Conservation (phyloP, 2,888 invertebrate species). For the Ametastegia equiseti region DNA sequence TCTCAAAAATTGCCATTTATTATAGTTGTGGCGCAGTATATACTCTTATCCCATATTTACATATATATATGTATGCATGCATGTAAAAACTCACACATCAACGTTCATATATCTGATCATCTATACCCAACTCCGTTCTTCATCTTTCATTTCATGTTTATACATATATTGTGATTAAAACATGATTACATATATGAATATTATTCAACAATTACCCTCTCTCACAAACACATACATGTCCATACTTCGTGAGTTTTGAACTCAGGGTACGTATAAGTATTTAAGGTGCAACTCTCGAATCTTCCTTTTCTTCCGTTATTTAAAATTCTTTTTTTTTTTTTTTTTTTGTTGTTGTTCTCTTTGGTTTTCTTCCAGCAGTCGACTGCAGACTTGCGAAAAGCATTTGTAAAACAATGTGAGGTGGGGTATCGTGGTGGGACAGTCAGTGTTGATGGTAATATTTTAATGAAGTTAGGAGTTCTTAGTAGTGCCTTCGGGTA, state of each 20-base stretch:
- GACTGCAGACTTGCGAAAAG: conserved; percentile 39
- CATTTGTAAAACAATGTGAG: conserved; percentile 60
- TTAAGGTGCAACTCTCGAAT: not conserved
- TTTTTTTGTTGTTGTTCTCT: not conserved
- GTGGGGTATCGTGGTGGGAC: not conserved
- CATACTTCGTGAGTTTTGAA: not conserved
- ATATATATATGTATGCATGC: no score
- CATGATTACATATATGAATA: not conserved
- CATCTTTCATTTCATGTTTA: not conserved
- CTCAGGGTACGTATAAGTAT: no score
- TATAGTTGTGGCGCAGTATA: conserved; percentile 3
- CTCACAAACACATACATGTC: no score
- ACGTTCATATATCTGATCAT: not conserved
- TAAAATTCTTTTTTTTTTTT: not conserved
- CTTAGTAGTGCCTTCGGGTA: conserved; percentile 52
- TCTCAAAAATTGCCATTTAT: conserved; percentile 51
- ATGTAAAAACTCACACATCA: no score
- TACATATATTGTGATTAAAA: not conserved
- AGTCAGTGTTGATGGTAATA: conserved; percentile 63
- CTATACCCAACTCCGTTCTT: not conserved
- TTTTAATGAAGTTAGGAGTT: conserved; percentile 66
- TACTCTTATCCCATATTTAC: not conserved
- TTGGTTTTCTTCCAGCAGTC: conserved; percentile 37
- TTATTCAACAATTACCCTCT: not conserved
- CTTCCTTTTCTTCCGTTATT: not conserved